Evolutionary conservation across 2,113 vertebrate genomes (phyloP).

Genomic region (Sula dactylatra): DNA sequence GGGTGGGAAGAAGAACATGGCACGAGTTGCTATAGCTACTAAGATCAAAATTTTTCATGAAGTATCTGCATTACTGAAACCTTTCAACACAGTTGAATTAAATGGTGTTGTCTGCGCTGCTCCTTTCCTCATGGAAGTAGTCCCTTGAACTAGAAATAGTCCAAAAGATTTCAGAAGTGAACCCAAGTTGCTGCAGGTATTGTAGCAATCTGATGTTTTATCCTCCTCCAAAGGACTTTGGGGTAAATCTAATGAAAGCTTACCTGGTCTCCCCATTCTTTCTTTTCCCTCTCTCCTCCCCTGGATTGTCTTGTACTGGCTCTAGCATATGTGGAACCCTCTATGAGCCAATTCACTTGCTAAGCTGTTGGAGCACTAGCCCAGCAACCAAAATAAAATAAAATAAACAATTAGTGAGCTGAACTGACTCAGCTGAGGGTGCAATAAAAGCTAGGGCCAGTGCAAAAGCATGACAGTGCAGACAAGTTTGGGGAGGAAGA

Average conservation of each 20-base stretch:
- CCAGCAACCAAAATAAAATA: not conserved
- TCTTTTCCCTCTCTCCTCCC: not conserved
- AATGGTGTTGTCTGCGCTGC: not conserved
- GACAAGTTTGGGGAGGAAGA: not conserved
- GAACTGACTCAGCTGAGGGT: not conserved
- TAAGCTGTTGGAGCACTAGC: not conserved
- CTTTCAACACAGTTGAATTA: not conserved
- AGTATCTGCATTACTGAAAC: not conserved
- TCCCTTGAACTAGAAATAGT: not conserved
- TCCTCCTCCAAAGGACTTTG: not conserved
- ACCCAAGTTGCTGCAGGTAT: not conserved
- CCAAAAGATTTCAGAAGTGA: not conserved
- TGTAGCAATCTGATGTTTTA: not conserved
- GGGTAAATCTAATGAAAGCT: not conserved
- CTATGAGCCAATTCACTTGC: not conserved
- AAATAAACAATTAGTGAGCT: not conserved
- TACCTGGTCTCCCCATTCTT: not conserved
- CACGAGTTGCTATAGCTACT: not conserved
- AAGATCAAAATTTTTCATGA: not conserved
- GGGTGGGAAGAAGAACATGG: not conserved
- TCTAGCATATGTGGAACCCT: not conserved
- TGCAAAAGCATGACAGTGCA: not conserved
- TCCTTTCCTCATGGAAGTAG: not conserved
- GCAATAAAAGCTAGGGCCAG: not conserved
- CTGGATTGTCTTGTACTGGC: not conserved